Base-by-base conservation (phyloP, 2,113 vertebrate species). In the Chloebia gouldiae region DNA sequence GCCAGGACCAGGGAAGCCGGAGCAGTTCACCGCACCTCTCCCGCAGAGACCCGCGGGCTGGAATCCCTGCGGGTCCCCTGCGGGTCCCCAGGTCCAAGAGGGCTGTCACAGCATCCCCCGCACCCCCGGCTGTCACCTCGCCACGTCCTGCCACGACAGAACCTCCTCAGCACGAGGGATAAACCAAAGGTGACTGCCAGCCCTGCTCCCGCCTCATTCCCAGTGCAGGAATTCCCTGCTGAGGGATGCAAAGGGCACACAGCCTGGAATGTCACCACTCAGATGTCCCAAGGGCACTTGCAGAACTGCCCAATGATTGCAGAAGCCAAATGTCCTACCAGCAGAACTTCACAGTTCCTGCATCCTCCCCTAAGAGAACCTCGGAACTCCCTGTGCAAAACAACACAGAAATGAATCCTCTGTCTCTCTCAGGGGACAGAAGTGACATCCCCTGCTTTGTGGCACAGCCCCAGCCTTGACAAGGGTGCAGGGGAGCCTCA, bases 181-280 rank as follows among this genome's bases (percentile, higher is more conserved):
- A 7, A 30, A 25, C 0, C 35, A 2, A 54, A 83, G 1, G 0
- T 8, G 27, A 4, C n/a, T 2, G 4, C 10, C 44, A 14, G 13
- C 28, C 57, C 77, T 17, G 60, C 28, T 44, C 63, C n/a, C 5
- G 4, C 30, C 23, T 17, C 24, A 0, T 17, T 44, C 63, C 86
- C 59, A 22, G 45, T 3, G 0, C 25, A 27, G 66, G 35, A 49
- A 22, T 23, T 57, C 27, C 35, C 68, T 20, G 49, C 47, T 0
- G 9, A 20, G 72, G 2, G 1, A 7, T 15, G 39, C 63, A 3
- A 13, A 68, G 12, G 24, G 13, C n/a, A 0, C 4, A 3, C 54
- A 17, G 56, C 22, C 60, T 0, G 45, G 13, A 1, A 1, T 3
- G 9, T 0, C 15, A n/a, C 40, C 24, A 4, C 64, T 25, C 28